Base-by-base conservation (phyloP, 2,113 vertebrate species). In the Penelope pileata region DNA sequence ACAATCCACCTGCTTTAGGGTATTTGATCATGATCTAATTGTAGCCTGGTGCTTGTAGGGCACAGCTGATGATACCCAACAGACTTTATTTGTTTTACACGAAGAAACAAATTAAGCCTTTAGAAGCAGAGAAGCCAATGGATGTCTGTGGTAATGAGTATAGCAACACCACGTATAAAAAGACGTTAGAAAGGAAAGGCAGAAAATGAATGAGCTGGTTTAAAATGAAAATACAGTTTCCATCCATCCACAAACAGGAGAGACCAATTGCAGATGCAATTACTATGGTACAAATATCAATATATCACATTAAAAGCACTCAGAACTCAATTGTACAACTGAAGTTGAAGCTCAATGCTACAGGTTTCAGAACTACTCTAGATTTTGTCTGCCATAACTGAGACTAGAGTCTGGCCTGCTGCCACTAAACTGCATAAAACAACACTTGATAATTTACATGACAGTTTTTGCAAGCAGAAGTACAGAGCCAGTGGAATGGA, bases 11-110 rank as follows among this genome's bases (percentile, higher is more conserved):
- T 92, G 60, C 27, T 92, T 68, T 62, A 72, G 56, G 30, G 78
- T 92, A 92, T 88, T 93, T 94, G 77, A 84, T 86, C 32, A n/a
- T 26, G 8, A 83, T 62, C 26, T 91, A 90, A 83, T 68, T 90
- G 85, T 50, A 91, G 67, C 45, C 45, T 90, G 24, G 79, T 83
- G 79, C 42, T 74, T 42, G 51, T 47, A 83, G 59, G 45, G 38
- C 50, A 62, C 27, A 83, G 27, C 11, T 83, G 76, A 90, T 77
- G 64, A 74, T 76, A 87, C 64, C 72, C 72, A 91, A 79, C 36
- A 90, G 75, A 66, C 38, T 60, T 2, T 59, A 83, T 86, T 80
- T 74, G 42, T 66, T 91, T 88, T 77, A 91, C 29, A 29, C 36
- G 21, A 83, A 86, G 43, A 79, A 95, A 85, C 75, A 2, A 74